Base-by-base conservation (phyloP, 2,113 vertebrate genomes). In the Sturnira hondurensis region DNA sequence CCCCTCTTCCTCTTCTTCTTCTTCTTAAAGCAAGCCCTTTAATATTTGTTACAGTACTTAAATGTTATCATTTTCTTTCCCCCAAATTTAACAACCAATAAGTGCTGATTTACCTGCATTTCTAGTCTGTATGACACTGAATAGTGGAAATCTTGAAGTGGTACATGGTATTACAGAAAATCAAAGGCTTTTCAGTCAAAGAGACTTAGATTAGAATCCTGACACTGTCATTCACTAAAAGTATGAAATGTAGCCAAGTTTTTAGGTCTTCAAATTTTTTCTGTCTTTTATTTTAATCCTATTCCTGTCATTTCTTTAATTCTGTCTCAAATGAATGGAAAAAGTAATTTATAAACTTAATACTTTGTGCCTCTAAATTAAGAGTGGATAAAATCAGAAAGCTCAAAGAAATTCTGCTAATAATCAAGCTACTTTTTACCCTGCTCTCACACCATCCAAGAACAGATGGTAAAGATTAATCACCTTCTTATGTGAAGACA, bases 331-430 rank as follows among this genome's bases (percentile, higher is more conserved):
- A 81, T 74, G 52, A 89, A 28, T 65, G 22, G 33, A 63, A 91
- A 91, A 94, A 84, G 24, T 74, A 96, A 89, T 67, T 82, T 52
- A 90, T 8, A 93, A 52, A 86, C 56, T 89, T 88, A 87, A 85
- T 73, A 78, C 14, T 91, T 45, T 70, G 20, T 80, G 63, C 11
- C 36, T 76, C 52, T 84, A 89, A 93, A 83, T 82, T 88, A 93
- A 93, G 38, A 83, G 26, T 93, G 33, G 83, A 24, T 26, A 84
- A 78, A 74, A 67, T 86, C 45, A 92, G 43, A 77, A 93, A 89
- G 38, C 10, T 84, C 45, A 82, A 0, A 54, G 16, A 84, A 91
- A 95, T 73, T 80, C 54, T 94, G 50, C 63, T n/a, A 63, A 76
- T 95, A 88, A 77, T 28, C 38, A 93, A 90, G 70, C 76, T 94